Conservation (phyloP, 35 echinoderm and acorn worm genomes). For the Diadema setosum region DNA sequence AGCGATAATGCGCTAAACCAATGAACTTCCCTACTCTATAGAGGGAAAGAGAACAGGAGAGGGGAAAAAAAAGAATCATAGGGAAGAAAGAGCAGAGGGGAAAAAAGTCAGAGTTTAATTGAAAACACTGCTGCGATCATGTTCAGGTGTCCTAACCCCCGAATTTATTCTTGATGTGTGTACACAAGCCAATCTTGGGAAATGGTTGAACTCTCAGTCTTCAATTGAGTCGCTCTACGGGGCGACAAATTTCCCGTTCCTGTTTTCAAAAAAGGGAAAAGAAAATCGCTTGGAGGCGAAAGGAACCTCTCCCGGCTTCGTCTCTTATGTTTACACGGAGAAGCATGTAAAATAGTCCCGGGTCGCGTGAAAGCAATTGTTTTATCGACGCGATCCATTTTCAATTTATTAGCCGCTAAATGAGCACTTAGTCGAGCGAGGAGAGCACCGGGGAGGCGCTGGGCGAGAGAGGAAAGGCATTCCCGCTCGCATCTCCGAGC, state of each 20-base stretch:
- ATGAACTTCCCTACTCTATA: background rate
- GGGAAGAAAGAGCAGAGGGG: too few species aligned
- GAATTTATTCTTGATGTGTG: background rate
- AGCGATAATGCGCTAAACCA: background rate
- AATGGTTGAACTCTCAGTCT: background rate
- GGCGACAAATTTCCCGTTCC: constrained; percentile 15
- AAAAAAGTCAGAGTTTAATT: too few species aligned
- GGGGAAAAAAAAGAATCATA: too few species aligned
- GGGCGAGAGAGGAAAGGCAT: too few species aligned
- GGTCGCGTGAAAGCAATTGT: constrained; percentile 19
- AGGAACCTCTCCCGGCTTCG: background rate
- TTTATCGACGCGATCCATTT: constrained; percentile 19
- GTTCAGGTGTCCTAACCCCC: background rate
- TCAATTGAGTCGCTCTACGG: background rate
- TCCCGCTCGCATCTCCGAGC: background rate
- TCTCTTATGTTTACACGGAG: constrained; percentile 18
- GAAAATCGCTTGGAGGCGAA: background rate
- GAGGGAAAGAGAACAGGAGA: too few species aligned
- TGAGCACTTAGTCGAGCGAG: background rate
- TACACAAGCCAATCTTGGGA: background rate
- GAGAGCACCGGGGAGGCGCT: background rate
- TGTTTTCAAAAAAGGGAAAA: too few species aligned
- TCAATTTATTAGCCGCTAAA: constrained; percentile 15
- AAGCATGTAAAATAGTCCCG: constrained; percentile 1
- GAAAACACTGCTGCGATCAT: constrained; percentile 10